phyloP scores from a whole-genome alignment of 2,113 vertebrate species.

The Monopterus albus region DNA sequence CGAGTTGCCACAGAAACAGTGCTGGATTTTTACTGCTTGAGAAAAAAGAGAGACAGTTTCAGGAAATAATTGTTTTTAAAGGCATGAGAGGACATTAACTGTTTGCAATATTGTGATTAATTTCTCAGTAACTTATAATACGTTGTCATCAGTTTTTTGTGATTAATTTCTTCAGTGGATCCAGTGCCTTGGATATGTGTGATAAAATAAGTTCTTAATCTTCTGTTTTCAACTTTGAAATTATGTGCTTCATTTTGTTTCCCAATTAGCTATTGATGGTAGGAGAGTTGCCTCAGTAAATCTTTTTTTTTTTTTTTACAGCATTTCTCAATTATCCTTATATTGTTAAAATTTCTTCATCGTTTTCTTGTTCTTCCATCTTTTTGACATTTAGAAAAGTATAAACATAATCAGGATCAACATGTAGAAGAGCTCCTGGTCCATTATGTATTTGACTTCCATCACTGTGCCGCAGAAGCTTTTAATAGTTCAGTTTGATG shows the following conservation, averaged over 20 bases:
- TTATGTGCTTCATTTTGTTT: slow-evolving; percentile 15
- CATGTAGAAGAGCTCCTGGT: not conserved
- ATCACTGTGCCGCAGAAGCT: slow-evolving; percentile 14
- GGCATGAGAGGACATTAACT: slow-evolving; percentile 29
- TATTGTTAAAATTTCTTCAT: not conserved
- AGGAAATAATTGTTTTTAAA: slow-evolving; percentile 48
- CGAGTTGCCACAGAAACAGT: slow-evolving; percentile 67
- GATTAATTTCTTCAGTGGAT: slow-evolving; percentile 13
- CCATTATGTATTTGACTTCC: slow-evolving; percentile 15
- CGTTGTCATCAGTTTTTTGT: slow-evolving; percentile 39
- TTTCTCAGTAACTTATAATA: not conserved
- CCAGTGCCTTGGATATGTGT: slow-evolving; percentile 1
- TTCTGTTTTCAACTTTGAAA: slow-evolving; percentile 20
- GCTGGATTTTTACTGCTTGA: slow-evolving; percentile 10
- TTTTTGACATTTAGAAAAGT: slow-evolving; percentile 4
- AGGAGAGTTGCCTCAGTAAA: not conserved
- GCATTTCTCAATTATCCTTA: not conserved
- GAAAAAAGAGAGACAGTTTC: not conserved
- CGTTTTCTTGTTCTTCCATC: not conserved
- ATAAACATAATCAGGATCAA: slow-evolving; percentile 19
- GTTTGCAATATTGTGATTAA: slow-evolving; percentile 11
- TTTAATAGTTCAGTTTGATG: too few species aligned
- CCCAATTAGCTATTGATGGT: slow-evolving; percentile 6
- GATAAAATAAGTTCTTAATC: slow-evolving; percentile 31
- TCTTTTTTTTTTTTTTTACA: not conserved